phyloP scores from a whole-genome alignment of 2,113 vertebrate species.

The Marcusenius ussheri region DNA sequence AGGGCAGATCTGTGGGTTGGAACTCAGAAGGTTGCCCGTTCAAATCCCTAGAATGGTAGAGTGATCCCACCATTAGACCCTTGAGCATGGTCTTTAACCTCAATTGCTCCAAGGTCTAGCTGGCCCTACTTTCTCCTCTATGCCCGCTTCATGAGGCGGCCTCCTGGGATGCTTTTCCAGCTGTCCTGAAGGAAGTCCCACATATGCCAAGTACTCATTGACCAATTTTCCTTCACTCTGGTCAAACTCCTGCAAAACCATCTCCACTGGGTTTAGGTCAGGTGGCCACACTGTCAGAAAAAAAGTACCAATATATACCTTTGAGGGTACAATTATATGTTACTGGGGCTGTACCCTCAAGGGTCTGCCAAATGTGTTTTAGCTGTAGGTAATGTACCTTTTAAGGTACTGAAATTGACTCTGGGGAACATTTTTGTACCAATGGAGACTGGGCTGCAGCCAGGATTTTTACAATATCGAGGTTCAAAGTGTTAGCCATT shows the following conservation, averaged over 20 bases:
- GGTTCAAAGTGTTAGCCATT: background rate
- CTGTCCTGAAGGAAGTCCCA: background rate
- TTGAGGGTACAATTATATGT: background rate
- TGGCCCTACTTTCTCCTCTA: background rate
- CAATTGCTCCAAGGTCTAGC: background rate
- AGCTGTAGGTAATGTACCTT: background rate
- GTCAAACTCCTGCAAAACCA: background rate
- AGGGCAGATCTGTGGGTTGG: background rate
- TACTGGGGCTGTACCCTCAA: background rate
- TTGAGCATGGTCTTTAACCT: background rate
- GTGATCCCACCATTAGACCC: background rate
- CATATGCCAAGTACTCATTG: background rate
- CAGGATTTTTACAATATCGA: no score
- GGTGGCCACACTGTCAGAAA: background rate
- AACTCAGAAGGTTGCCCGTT: background rate
- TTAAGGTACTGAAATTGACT: background rate
- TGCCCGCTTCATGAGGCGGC: background rate
- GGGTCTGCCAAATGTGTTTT: background rate
- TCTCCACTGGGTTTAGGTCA: background rate
- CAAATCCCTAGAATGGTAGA: background rate
- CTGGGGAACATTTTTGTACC: background rate
- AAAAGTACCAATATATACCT: background rate
- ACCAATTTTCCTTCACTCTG: background rate
- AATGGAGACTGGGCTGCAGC: background rate
- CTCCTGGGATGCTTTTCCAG: background rate